Conservation (phyloP, 1,140 invertebrate genomes). For the Pseudomyrmex cubaensis region DNA sequence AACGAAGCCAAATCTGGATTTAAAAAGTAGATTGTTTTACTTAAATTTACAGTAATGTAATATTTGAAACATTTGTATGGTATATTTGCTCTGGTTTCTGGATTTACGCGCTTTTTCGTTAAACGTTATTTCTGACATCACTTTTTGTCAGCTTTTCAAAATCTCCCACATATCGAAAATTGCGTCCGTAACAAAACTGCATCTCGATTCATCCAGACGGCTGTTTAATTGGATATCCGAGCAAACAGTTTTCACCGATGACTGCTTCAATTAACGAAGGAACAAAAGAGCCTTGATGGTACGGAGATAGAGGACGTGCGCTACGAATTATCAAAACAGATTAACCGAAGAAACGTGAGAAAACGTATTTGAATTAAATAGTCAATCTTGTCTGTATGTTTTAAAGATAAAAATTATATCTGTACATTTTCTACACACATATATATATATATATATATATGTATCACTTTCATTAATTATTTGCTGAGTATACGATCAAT, state of each 20-base stretch:
- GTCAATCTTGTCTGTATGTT: background rate
- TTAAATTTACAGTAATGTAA: too few relatives aligned
- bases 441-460: background rate
- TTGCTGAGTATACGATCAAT: background rate
- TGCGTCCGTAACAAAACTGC: slow-evolving; percentile 20
- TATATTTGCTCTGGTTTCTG: background rate
- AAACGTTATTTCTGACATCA: slow-evolving; percentile 17
- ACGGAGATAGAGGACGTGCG: background rate
- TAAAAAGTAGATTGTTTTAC: background rate
- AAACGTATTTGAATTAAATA: slow-evolving; percentile 2
- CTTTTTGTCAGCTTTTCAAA: slow-evolving; percentile 3
- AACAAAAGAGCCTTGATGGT: slow-evolving; percentile 3
- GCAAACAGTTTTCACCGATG: background rate
- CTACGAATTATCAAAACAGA: slow-evolving; percentile 27
- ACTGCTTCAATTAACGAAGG: slow-evolving; percentile 21
- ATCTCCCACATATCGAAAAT: slow-evolving; percentile 28
- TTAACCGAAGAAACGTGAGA: slow-evolving; percentile 3
- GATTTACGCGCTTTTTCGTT: slow-evolving; percentile 16
- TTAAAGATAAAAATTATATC: background rate
- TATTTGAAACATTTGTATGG: background rate
- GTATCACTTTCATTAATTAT: slow-evolving; percentile 3
- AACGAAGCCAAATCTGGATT: background rate
- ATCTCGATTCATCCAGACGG: slow-evolving; percentile 26
- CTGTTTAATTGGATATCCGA: slow-evolving; percentile 43
- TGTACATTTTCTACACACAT: background rate